These are phyloP conservation scores for Zaprionus inermis DNA, from an alignment of 1,140 invertebrate genomes.

Conservation along the genomic window DNA sequence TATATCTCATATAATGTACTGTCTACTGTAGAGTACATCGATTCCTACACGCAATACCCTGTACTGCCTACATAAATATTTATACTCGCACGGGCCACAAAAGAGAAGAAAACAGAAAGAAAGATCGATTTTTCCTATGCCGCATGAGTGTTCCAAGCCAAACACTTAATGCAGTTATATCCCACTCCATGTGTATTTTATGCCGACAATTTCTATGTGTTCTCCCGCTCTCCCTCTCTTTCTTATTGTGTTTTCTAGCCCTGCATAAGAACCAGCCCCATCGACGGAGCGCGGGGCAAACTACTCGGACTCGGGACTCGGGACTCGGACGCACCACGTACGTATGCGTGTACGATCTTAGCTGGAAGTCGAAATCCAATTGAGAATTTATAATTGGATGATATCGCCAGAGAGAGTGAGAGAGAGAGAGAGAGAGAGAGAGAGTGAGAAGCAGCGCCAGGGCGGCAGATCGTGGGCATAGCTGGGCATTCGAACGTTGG, in stretches of 20 bases:
- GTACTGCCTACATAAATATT: background rate
- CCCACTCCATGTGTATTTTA: background rate
- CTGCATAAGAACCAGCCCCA: background rate
- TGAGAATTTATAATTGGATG: conserved; percentile 13
- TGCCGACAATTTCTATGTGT: background rate
- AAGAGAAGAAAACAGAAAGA: background rate
- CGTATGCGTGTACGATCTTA: background rate
- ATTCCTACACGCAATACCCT: background rate
- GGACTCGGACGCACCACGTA: background rate
- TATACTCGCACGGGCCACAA: background rate
- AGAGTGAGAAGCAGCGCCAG: conserved; percentile 22
- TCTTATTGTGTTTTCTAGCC: background rate
- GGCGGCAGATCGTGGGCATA: conserved; percentile 20
- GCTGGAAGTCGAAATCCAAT: background rate
- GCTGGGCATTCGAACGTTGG: background rate
- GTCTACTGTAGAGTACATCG: too few relatives aligned
- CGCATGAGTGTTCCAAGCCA: conserved; percentile 5
- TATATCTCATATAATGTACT: background rate
- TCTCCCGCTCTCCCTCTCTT: background rate
- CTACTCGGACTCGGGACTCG: conserved; percentile 8
- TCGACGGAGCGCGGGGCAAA: conserved; percentile 25
- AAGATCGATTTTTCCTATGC: conserved; percentile 6
- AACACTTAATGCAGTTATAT: conserved; percentile 10
- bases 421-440: background rate
- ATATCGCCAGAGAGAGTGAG: background rate